phyloP scores from a whole-genome alignment of 2,888 invertebrate species.

The Rotaria sp. region DNA sequence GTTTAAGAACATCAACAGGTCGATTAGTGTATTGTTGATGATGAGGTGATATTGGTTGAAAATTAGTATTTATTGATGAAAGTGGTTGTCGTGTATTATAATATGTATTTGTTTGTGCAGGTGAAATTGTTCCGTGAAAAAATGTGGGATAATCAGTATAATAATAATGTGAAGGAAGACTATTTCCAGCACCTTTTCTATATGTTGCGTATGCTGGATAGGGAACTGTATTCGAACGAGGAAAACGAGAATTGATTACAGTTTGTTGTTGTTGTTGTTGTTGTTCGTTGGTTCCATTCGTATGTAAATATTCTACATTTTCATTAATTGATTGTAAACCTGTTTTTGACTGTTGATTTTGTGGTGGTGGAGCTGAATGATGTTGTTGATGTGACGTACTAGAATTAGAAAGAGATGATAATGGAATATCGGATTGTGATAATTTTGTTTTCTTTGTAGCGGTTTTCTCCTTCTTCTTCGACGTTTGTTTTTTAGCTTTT shows the following conservation, averaged over 20 bases:
- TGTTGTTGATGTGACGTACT: constrained; percentile 3
- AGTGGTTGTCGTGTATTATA: not conserved
- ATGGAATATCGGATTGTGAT: not conserved
- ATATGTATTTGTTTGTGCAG: not conserved
- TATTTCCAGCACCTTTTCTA: not conserved
- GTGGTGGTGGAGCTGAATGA: not conserved
- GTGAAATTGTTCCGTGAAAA: not conserved
- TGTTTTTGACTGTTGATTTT: not conserved
- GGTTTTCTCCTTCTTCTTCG: not conserved
- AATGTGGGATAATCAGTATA: not conserved
- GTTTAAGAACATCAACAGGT: not conserved
- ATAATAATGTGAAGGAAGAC: not conserved
- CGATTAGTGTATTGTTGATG: not conserved
- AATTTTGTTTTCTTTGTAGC: not conserved
- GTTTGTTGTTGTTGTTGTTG: not conserved
- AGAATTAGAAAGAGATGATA: not conserved
- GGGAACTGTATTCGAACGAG: not conserved
- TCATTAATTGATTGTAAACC: constrained; percentile 17
- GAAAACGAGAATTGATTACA: not conserved
- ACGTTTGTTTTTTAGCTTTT: not conserved
- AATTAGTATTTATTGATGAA: not conserved
- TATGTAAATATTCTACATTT: constrained; percentile 9
- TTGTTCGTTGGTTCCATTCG: not conserved
- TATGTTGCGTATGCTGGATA: constrained; percentile 21
- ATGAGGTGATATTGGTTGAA: constrained; percentile 27